Percentiles rank a stretch among this genome's conserved stretches.
These are phyloP conservation scores for Micropterix aruncella DNA, from an alignment of 2,888 invertebrate genomes.

Conservation along the genomic window DNA sequence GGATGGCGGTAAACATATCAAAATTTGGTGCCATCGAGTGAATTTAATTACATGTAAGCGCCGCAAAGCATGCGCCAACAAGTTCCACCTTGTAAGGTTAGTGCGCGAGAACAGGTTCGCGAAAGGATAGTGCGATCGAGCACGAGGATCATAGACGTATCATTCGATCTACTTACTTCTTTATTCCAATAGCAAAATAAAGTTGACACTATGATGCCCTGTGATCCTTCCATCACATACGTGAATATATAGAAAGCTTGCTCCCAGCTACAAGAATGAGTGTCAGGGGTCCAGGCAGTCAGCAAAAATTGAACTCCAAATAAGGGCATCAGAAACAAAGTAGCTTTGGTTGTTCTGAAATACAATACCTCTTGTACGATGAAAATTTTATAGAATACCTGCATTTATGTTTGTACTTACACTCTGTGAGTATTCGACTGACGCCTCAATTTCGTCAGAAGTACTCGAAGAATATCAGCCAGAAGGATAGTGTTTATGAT, in stretches of 20 bases:
- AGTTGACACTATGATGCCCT: slow-evolving; percentile 47
- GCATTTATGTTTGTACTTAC: slow-evolving; percentile 18
- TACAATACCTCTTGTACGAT: too few species aligned
- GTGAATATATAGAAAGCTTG: slow-evolving; percentile 44
- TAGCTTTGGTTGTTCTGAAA: slow-evolving; percentile 47
- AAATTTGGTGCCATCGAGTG: too few species aligned
- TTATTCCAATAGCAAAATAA: slow-evolving; percentile 52
- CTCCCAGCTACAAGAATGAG: slow-evolving; percentile 33
- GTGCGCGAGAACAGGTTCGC: too few species aligned
- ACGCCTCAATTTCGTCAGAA: slow-evolving; percentile 46
- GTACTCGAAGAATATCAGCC: slow-evolving; percentile 47
- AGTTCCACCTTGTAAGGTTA: too few species aligned
- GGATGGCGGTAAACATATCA: too few species aligned
- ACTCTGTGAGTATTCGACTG: slow-evolving; percentile 33
- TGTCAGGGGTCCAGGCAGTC: slow-evolving; percentile 38
- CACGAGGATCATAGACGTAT: too few species aligned
- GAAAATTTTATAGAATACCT: neutral
- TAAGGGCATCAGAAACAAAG: slow-evolving; percentile 51
- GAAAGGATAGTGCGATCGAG: too few species aligned
- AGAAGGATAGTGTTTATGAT: slow-evolving; percentile 43
- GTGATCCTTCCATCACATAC: slow-evolving; percentile 43
- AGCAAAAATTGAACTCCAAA: slow-evolving; percentile 56
- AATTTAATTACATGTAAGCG: too few species aligned
- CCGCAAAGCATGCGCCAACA: too few species aligned
- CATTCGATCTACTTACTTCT: slow-evolving; percentile 40